phyloP scores from a whole-genome alignment of 2,797 vertebrate genomes.

The Scarus forsteni region DNA sequence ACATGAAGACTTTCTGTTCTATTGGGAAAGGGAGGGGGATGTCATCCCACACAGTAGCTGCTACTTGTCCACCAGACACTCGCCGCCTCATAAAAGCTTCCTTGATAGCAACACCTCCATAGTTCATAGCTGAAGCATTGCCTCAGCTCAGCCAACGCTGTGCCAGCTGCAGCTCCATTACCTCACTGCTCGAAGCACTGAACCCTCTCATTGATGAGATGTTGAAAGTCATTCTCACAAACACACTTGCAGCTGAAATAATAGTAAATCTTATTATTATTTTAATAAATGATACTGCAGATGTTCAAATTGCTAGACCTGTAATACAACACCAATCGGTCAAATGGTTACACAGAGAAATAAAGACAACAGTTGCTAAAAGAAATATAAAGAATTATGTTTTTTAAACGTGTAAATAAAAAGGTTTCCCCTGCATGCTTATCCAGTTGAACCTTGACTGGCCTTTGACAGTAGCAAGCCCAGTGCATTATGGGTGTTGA shows the following conservation, averaged over 20 bases:
- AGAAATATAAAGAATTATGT: too few relatives aligned
- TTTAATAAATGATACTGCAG: not conserved
- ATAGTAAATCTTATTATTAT: not conserved
- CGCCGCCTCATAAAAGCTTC: constrained; percentile 49
- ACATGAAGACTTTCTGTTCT: constrained; percentile 40
- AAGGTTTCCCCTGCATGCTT: too few relatives aligned
- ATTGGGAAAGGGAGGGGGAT: not conserved
- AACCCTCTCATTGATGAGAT: constrained; percentile 26
- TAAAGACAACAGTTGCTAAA: too few relatives aligned
- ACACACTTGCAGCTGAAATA: not conserved
- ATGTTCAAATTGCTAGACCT: not conserved
- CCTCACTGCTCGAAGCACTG: constrained; percentile 61
- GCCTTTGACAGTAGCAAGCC: too few relatives aligned
- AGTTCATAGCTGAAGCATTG: constrained; percentile 68
- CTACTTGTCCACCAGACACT: constrained; percentile 60
- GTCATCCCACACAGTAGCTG: constrained; percentile 57
- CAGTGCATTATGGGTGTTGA: too few relatives aligned
- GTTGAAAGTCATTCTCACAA: constrained; percentile 28
- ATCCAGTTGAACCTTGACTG: too few relatives aligned
- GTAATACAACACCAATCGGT: too few relatives aligned
- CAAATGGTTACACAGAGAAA: too few relatives aligned
- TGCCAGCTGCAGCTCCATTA: constrained; percentile 69
- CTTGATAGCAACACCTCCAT: constrained; percentile 66
- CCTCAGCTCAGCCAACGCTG: constrained; percentile 59
- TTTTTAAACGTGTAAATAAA: too few relatives aligned